A percentile compares a stretch with the other conserved stretches of the same genome.
These are phyloP conservation scores for Cyclophora albipunctata DNA, from an alignment of 2,888 invertebrate genomes.

Conservation along the genomic window DNA sequence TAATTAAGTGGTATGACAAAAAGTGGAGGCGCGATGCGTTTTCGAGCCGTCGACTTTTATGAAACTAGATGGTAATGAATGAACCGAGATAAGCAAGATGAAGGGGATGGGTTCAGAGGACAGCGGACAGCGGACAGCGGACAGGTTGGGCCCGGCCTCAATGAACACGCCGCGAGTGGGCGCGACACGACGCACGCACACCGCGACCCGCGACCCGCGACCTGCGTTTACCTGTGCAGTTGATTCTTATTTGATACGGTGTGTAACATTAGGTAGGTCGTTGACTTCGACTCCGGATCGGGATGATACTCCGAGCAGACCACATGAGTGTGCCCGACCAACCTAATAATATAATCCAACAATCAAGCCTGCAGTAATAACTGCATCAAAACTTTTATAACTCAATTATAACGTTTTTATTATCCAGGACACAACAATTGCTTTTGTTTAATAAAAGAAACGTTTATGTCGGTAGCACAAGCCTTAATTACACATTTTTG, in stretches of 20 bases:
- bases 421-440: too few species aligned
- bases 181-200: conserved; percentile 18
- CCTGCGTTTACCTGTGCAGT: conserved; percentile 22
- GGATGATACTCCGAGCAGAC: too few species aligned
- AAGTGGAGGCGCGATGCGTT: conserved; percentile 71
- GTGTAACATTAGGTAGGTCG: conserved; percentile 34
- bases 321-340: too few species aligned
- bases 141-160: conserved; percentile 56
- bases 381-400: too few species aligned
- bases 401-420: too few species aligned
- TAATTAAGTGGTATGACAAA: conserved; percentile 74
- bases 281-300: conserved; percentile 2
- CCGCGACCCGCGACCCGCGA: conserved; percentile 3
- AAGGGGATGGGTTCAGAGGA: conserved; percentile 57
- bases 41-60: conserved; percentile 70
- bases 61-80: conserved; percentile 74
- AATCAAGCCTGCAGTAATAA: too few species aligned
- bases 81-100: conserved; percentile 68
- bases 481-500: too few species aligned
- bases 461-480: too few species aligned
- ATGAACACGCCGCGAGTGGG: conserved; percentile 44
- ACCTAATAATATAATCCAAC: too few species aligned
- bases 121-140: conserved; percentile 55
- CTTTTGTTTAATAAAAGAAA: too few species aligned
- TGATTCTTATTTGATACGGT: conserved; percentile 24